Percentiles rank a stretch among this genome's conserved stretches.
These are phyloP conservation scores for Gulo gulo DNA, from an alignment of 2,113 vertebrate genomes.

Conservation along the genomic window DNA sequence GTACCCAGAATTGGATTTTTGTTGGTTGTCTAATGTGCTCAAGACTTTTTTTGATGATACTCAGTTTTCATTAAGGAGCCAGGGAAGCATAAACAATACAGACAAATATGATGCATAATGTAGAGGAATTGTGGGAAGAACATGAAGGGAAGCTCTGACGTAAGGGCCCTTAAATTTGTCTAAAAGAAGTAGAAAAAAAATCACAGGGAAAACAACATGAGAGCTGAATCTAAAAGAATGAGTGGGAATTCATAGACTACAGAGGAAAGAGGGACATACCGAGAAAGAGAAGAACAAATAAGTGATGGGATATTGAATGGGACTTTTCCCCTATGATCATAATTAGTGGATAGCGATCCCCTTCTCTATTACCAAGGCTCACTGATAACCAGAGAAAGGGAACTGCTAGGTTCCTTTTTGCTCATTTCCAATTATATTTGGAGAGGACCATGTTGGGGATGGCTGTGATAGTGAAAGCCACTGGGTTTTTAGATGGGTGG, in stretches of 20 bases:
- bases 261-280: neutral
- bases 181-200: neutral
- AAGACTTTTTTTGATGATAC: neutral
- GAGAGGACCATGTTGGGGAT: neutral
- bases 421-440: neutral
- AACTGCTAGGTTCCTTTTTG: neutral
- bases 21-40: neutral
- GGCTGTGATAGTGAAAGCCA: accelerated
- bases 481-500: neutral
- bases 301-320: neutral
- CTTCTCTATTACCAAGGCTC: neutral
- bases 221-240: neutral
- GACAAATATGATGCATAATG: neutral
- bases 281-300: neutral
- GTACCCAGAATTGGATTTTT: neutral
- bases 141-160: neutral
- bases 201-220: neutral
- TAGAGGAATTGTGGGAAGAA: neutral
- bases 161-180: neutral
- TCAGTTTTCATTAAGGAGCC: neutral
- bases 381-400: neutral
- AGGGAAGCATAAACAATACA: neutral
- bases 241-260: neutral
- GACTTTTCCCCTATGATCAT: neutral
- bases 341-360: neutral